A percentile compares a stretch with the other conserved stretches of the same genome.
Evolutionary conservation across 2,113 vertebrate species (phyloP).

Genomic region (Thamnophis sirtalis): DNA sequence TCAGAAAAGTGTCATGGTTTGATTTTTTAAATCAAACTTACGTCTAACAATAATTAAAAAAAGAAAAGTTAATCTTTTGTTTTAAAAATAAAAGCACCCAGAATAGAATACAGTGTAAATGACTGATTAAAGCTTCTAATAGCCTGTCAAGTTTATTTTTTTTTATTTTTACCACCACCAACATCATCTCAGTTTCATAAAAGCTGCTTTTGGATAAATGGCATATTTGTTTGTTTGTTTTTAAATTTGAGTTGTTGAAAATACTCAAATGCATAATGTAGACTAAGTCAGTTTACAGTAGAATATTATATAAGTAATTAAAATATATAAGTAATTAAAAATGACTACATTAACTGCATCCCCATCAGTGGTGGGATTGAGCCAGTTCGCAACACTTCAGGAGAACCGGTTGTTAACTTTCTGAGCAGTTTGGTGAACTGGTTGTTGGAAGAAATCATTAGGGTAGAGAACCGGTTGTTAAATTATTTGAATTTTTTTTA

Average conservation of each 20-base stretch:
- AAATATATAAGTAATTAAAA: neutral
- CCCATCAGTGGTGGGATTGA: neutral
- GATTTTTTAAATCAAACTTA: neutral
- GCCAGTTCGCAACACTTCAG: too few relatives aligned
- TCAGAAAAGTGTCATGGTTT: neutral
- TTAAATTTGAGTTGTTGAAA: neutral
- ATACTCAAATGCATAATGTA: neutral
- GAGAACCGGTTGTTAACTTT: too few relatives aligned
- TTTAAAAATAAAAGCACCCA: neutral
- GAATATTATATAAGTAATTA: neutral
- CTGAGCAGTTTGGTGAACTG: too few relatives aligned
- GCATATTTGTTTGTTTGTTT: neutral
- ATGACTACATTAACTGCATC: neutral
- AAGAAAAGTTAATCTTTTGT: neutral
- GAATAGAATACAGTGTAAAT: neutral
- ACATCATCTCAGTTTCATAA: neutral
- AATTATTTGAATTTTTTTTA: too few relatives aligned
- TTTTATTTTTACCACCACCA: neutral
- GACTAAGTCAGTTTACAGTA: neutral
- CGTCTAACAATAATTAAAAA: neutral
- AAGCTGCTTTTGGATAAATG: neutral
- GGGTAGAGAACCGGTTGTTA: too few relatives aligned
- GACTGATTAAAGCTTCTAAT: neutral
- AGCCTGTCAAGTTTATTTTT: neutral
- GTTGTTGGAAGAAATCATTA: too few relatives aligned